Conservation (phyloP, 2,113 vertebrate genomes). For the Salvelinus fontinalis region DNA sequence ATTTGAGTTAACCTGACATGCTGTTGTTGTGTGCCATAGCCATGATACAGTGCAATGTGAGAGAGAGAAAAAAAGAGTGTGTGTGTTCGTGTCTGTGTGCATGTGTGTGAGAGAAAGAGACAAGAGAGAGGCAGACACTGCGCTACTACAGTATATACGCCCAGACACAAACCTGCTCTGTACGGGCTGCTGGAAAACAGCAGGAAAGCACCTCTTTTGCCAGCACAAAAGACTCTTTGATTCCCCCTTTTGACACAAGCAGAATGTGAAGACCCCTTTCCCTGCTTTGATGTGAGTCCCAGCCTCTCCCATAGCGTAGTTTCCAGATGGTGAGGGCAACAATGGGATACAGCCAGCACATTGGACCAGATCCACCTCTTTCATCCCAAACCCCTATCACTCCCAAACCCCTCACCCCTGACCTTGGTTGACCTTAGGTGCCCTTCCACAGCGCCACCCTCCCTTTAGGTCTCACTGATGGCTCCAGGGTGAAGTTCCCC, state of each 20-base stretch:
- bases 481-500: too few species aligned
- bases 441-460: not conserved
- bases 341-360: not conserved
- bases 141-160: not conserved
- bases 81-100: too few species aligned
- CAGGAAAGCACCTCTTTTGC: not conserved
- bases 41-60: too few species aligned
- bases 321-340: not conserved
- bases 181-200: not conserved
- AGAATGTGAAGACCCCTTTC: not conserved
- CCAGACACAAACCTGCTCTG: not conserved
- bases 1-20: not conserved
- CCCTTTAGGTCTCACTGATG: not conserved
- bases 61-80: too few species aligned
- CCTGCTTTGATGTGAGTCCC: conserved; percentile 4
- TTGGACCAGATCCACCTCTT: not conserved
- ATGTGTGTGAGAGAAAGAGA: not conserved
- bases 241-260: not conserved
- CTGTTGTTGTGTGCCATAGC: not conserved
- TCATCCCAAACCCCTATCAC: not conserved
- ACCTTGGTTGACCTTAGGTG: not conserved
- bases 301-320: not conserved
- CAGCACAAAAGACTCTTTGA: not conserved
- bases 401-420: not conserved
- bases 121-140: not conserved